Percentiles rank a stretch among this genome's conserved stretches.
These are phyloP conservation scores for Papilio gigon DNA, from an alignment of 2,888 invertebrate species.

Conservation along the genomic window DNA sequence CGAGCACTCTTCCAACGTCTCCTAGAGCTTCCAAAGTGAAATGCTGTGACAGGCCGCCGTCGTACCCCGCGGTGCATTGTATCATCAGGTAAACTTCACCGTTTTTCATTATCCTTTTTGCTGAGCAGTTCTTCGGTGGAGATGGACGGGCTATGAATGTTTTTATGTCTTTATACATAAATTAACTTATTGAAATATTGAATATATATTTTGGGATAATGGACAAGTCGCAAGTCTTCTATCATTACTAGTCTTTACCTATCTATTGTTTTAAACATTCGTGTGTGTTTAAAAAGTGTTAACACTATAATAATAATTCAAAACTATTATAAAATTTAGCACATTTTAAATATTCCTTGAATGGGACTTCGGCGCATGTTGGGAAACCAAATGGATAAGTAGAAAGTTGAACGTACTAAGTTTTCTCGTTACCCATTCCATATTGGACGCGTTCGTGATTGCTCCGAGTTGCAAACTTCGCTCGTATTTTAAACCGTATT, in stretches of 20 bases:
- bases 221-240: too few species aligned
- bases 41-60: slow-evolving; percentile 70
- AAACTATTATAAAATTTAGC: slow-evolving; percentile 38
- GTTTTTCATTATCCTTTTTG: slow-evolving; percentile 55
- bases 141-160: slow-evolving; percentile 66
- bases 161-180: too few species aligned
- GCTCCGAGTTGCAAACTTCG: slow-evolving; percentile 47
- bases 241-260: too few species aligned
- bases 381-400: slow-evolving; percentile 47
- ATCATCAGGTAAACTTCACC: slow-evolving; percentile 63
- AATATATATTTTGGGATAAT: too few species aligned
- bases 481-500: slow-evolving; percentile 55
- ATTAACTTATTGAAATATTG: too few species aligned
- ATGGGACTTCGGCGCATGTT: slow-evolving; percentile 48
- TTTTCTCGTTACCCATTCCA: slow-evolving; percentile 56
- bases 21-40: slow-evolving; percentile 70
- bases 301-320: background rate
- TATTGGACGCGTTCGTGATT: slow-evolving; percentile 51
- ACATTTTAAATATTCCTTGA: slow-evolving; percentile 45
- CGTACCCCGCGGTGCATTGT: slow-evolving; percentile 68
- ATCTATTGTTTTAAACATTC: too few species aligned
- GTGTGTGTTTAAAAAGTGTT: slow-evolving; percentile 1
- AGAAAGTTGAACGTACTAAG: slow-evolving; percentile 50
- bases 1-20: slow-evolving; percentile 59
- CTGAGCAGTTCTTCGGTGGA: slow-evolving; percentile 71